phyloP scores from a whole-genome alignment of 1,140 invertebrate genomes.

The Zeugodacus cucurbitae region DNA sequence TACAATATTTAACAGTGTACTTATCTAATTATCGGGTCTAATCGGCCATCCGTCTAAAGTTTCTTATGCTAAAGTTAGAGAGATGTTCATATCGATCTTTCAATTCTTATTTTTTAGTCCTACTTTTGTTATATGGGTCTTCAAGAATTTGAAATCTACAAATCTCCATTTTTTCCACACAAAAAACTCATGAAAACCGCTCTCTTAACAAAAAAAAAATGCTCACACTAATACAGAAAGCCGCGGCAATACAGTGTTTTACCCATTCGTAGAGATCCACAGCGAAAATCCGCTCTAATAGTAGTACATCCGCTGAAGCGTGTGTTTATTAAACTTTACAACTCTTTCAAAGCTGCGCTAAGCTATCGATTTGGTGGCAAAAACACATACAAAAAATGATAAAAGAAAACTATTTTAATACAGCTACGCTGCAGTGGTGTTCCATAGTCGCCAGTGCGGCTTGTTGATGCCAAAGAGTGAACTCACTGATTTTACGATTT shows the following conservation, averaged over 20 bases:
- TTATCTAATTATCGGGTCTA: no score
- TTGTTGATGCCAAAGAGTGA: background rate
- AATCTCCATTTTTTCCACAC: background rate
- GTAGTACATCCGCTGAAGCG: background rate
- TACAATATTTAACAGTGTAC: no score
- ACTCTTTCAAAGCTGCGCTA: slow-evolving; percentile 2
- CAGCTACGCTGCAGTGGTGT: background rate
- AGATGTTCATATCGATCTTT: no score
- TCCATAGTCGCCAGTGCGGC: background rate
- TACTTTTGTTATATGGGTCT: background rate
- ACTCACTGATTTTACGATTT: slow-evolving; percentile 1
- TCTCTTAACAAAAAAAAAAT: no score
- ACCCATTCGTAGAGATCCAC: background rate
- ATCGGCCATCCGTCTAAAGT: no score
- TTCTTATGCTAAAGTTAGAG: no score
- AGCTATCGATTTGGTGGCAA: background rate
- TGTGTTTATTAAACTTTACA: background rate
- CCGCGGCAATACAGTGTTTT: no score
- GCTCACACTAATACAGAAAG: no score
- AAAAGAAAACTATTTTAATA: background rate
- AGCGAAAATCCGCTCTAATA: background rate
- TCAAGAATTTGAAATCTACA: background rate
- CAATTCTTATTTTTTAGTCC: background rate
- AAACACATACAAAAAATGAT: background rate
- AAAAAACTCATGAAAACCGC: no score